These are phyloP conservation scores for Eolophus roseicapilla DNA, from an alignment of 2,113 vertebrate species.

Conservation along the genomic window DNA sequence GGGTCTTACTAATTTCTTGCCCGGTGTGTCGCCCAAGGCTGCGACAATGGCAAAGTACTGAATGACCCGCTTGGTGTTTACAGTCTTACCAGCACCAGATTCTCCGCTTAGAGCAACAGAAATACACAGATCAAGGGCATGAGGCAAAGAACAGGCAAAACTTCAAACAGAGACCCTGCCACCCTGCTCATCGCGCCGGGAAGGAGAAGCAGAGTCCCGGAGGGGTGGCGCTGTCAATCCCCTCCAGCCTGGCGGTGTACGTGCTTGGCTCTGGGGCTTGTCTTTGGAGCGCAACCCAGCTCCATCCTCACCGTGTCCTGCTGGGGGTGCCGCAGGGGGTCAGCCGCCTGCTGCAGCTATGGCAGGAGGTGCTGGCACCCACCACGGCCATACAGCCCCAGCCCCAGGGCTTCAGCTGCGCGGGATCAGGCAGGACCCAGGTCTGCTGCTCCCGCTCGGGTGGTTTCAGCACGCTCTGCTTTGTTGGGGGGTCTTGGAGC, in stretches of 20 bases:
- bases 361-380: neutral
- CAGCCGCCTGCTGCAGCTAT: neutral
- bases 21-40: constrained; percentile 87
- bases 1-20: constrained; percentile 85
- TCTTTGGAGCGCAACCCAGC: neutral
- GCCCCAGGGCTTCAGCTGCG: constrained; percentile 15
- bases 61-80: constrained; percentile 98
- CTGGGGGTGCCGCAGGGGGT: neutral
- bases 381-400: neutral
- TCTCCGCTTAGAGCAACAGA: constrained; percentile 90
- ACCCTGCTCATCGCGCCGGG: neutral
- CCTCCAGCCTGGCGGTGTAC: neutral
- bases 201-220: rapidly evolving
- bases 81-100: constrained; percentile 98
- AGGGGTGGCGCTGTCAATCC: rapidly evolving
- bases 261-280: neutral
- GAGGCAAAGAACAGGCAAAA: constrained; percentile 53
- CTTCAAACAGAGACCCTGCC: neutral
- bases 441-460: neutral
- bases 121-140: constrained; percentile 78
- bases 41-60: constrained; percentile 98
- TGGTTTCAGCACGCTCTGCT: neutral
- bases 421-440: neutral
- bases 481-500: neutral
- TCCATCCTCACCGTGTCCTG: neutral